Evolutionary conservation across 2,113 vertebrate species (phyloP), one percentile per base, ranked within the genome.

Genomic region (Oncorhynchus tshawytscha): DNA sequence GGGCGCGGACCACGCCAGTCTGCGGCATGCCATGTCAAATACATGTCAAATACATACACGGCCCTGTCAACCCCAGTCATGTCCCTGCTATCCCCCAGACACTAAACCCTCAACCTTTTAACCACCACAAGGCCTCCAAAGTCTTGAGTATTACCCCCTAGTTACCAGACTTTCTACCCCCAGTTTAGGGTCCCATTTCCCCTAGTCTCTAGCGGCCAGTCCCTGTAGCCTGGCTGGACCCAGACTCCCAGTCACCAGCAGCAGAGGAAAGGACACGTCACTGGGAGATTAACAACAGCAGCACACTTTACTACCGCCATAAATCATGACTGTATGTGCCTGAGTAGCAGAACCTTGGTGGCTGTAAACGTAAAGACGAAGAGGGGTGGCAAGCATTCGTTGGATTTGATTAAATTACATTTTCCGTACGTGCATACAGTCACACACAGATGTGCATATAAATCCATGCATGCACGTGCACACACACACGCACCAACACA

Each of bases 211-310:
- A 83, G n/a, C 24, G 4, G 73, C 39, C 39, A 66, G 79, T 82
- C 83, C 86, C 84, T 77, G 64, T 74, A 78, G 90, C 70, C 79
- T n/a, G 78, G 80, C 79, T 62, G 76, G 81, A 67, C 78, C 80
- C 85, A 87, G 87, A 86, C 83, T 73, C 15, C 51, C 29, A 27
- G 29, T 57, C 68, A 75, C 76, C 77, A 83, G 86, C 81, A 80
- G 84, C 87, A 82, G 65, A 73, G 77, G 62, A 74, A 84, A 60
- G 80, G 82, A 83, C 79, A 80, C 77, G 73, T 88, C 82, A 84
- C 86, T 84, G 84, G 66, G 70, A 85, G 85, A 88, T 89, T 88
- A 90, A 91, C 84, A 88, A 77, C 85, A 82, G 87, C 85, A 79
- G 81, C 62, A 51, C 45, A 75, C 75, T 91, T 91, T 88, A 91